Conservation (phyloP, 2,888 invertebrate species). For the Vesta saturnalis region DNA sequence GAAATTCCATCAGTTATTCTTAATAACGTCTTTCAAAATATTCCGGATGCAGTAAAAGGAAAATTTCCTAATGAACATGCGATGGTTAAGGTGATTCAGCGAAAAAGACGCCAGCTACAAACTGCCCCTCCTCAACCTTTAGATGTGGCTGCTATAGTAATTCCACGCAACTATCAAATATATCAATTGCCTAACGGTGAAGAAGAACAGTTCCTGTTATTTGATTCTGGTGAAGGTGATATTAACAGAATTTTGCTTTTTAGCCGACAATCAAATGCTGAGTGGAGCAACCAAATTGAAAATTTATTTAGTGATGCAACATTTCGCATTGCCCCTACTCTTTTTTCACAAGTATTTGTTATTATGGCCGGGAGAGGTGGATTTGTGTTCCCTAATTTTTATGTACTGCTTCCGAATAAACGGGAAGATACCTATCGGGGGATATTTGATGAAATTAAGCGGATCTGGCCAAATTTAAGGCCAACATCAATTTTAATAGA, state of each 20-base stretch:
- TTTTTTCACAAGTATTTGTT: no score
- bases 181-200: no score
- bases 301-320: slow-evolving; percentile 8
- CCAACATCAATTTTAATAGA: slow-evolving; percentile 8
- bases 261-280: slow-evolving; percentile 8
- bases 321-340: slow-evolving; percentile 6
- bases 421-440: slow-evolving; percentile 11
- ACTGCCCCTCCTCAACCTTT: background rate
- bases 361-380: no score
- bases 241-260: slow-evolving; percentile 3
- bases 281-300: no score
- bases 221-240: slow-evolving; percentile 9
- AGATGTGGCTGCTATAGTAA: no score
- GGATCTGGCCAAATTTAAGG: slow-evolving; percentile 4
- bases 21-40: background rate
- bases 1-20: no score
- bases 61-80: background rate
- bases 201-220: no score
- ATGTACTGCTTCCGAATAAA: slow-evolving; percentile 14
- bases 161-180: no score
- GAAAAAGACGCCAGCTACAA: background rate
- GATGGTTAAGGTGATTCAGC: background rate
- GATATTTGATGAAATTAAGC: background rate
- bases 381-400: no score
- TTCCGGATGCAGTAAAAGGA: background rate